Evolutionary conservation across 2,888 invertebrate genomes (phyloP), one percentile per base, ranked within the genome.

Genomic region (Hermaeophaga mercurialis): DNA sequence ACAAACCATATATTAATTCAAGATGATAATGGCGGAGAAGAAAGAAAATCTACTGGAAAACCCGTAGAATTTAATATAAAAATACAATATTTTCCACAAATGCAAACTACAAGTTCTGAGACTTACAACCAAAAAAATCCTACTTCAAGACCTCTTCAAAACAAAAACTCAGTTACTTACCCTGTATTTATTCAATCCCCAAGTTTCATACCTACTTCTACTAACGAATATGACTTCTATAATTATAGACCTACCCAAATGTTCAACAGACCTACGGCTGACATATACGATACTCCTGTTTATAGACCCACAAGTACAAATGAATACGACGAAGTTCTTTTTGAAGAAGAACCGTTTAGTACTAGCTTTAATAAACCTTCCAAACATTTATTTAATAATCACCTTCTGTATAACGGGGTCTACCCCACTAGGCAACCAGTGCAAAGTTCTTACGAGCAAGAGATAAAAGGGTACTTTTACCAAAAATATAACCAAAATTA

Each of bases 61-160:
- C 69, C 71, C 5, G 7, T 73, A 17, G 69, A 72, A 61, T 66
- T 73, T 1, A 72, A 73, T 56, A 73, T 73, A 19, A 73, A 72
- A 55, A 73, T 73, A 38, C 68, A 73, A 24, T 73, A 70, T 54
- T 69, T 63, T 26, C 62, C 66, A 8, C 65, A 66, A 6, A 31
- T 1, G 2, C 7, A 8, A 2, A 19, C 33, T 12, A 4, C 17
- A 14, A 24, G 8, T 22, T 14, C 12, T 14, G 11, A 18, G 11
- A 24, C 57, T 66, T 12, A 68, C 65, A 11, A 39, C 57, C 47
- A 46, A 17, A 43, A 12, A 24, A 2, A 24, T 14, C 12, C 24
- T 24, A 43, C 11, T 14, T 19, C 9, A n/a, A 1, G 12, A 15
- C 18, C 5, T 14, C 9, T 8, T 41, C 14, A 24, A 12, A 12